Base-by-base conservation (phyloP, 2,113 vertebrate genomes). In the Gallinago media region DNA sequence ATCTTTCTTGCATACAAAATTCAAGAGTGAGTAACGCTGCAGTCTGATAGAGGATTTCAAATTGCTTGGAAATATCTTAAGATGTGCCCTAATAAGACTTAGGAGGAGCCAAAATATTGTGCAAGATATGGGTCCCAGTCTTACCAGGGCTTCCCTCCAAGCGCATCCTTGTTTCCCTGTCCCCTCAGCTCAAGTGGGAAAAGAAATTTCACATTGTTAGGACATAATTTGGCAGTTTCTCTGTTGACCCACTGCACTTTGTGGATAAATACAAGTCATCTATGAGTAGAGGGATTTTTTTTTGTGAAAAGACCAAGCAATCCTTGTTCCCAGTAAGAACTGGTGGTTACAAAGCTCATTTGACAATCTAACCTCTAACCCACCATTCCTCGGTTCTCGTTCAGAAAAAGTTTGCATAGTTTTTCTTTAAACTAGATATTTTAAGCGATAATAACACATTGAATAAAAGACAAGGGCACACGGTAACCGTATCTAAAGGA, bases 1-100 rank as follows among this genome's bases (percentile, higher is more conserved):
- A 88, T 97, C 77, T 89, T 89, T 86, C 79, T 96, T 82, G 77
- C 91, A 92, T 84, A 36, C 23, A 89, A 77, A 94, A 78, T 75
- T 29, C 46, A 56, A 81, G 47, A 75, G 68, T 83, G 55, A 77
- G 65, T 36, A 95, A 47, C 56, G 36, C 79, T 90, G 46, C 56
- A 62, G 70, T 59, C 67, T 83, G 50, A 92, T 34, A 59, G 44
- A 68, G 44, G 14, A 67, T 78, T 96, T 92, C 49, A 66, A 52
- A 88, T 88, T 55, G 42, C 85, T 92, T 87, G 22, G 56, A 80
- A 93, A 54, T 85, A 81, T 78, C 68, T 90, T 92, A 29, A 83
- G 38, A 67, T 96, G 93, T 95, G 15, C 18, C 47, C 44, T 87
- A 63, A 44, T 54, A 74, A 78, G 25, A 16, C 56, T 81, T 86